Conservation (phyloP, 2,888 invertebrate species). For the Hedya salicella region DNA sequence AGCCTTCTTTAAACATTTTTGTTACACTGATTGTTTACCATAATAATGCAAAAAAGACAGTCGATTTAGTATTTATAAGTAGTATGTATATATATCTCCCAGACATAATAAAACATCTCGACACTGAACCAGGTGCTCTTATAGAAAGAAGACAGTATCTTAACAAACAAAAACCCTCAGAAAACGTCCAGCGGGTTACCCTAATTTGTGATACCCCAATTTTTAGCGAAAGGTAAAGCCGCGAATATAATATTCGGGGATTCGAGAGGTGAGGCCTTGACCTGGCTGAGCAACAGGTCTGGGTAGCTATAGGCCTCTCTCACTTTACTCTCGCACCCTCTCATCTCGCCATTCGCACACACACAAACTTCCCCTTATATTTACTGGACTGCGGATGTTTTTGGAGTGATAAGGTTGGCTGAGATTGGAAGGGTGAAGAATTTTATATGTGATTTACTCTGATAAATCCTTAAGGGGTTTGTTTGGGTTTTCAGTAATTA, state of each 20-base stretch:
- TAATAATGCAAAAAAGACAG: too few relatives aligned
- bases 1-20: too few relatives aligned
- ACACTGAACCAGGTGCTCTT: too few relatives aligned
- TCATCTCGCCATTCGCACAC: not conserved
- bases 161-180: not conserved
- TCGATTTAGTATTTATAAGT: too few relatives aligned
- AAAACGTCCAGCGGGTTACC: not conserved
- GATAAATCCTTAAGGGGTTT: slow-evolving; percentile 14
- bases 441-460: not conserved
- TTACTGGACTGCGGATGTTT: not conserved
- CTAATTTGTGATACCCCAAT: slow-evolving; percentile 27
- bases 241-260: slow-evolving; percentile 35
- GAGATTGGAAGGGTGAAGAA: not conserved
- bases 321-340: not conserved
- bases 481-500: slow-evolving; percentile 31
- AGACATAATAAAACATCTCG: too few relatives aligned
- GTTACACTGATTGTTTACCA: too few relatives aligned
- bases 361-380: not conserved
- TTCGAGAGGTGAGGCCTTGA: slow-evolving; percentile 36
- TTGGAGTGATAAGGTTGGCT: not conserved
- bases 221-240: slow-evolving; percentile 28
- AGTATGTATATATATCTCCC: too few relatives aligned
- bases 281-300: slow-evolving; percentile 39
- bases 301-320: slow-evolving; percentile 1
- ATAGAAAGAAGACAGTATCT: not conserved